A percentile compares a stretch with the other conserved stretches of the same genome.
phyloP scores from a whole-genome alignment of 2,113 vertebrate genomes.

The Lagenorhynchus albirostris region DNA sequence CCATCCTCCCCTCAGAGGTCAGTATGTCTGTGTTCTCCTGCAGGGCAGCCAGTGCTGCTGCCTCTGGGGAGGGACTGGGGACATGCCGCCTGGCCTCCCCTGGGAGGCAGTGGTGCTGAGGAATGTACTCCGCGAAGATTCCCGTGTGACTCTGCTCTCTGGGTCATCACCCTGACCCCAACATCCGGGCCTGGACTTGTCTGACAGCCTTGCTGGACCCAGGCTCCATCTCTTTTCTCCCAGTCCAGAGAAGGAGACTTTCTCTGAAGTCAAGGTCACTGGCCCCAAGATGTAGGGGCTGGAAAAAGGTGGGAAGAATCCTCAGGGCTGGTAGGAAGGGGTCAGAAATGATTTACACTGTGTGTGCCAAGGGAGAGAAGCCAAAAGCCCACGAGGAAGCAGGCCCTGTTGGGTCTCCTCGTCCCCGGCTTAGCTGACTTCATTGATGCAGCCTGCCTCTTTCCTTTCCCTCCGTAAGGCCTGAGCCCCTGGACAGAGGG shows the following conservation, averaged over 20 bases:
- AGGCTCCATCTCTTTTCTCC: conserved; percentile 6
- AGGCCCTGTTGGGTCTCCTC: neutral
- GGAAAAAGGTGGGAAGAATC: conserved; percentile 2
- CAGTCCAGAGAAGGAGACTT: neutral
- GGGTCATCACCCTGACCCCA: conserved; percentile 70
- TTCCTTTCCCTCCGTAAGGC: neutral
- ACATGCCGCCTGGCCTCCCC: conserved; percentile 3
- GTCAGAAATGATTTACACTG: neutral
- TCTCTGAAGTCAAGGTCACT: neutral
- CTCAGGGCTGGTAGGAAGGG: neutral
- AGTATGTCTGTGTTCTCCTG: conserved; percentile 76
- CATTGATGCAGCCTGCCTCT: neutral
- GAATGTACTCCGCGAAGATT: conserved; percentile 68
- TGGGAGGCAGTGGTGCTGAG: conserved; percentile 51
- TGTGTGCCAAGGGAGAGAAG: neutral
- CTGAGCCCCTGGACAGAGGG: neutral
- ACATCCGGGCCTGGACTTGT: conserved; percentile 66
- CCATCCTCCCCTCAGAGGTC: conserved; percentile 91
- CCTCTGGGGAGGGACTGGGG: conserved; percentile 21
- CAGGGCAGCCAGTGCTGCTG: neutral
- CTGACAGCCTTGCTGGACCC: conserved; percentile 3
- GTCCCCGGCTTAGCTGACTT: neutral
- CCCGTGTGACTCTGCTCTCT: conserved; percentile 72
- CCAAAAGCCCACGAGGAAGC: neutral
- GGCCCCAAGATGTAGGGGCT: conserved; percentile 1